Base-by-base conservation (phyloP, 2,113 vertebrate species). In the Calyptommatus sinebrachiatus region DNA sequence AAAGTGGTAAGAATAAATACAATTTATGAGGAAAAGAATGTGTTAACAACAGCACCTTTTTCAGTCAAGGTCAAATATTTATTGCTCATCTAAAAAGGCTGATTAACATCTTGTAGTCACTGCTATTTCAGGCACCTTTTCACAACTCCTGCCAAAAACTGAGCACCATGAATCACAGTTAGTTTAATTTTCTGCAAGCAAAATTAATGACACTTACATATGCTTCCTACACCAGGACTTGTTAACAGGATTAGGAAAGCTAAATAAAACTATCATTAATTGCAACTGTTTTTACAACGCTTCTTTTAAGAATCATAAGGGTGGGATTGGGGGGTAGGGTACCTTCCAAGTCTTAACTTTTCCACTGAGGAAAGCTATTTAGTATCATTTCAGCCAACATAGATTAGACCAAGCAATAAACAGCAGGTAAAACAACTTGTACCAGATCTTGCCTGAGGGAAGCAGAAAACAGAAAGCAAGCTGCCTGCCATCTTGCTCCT, bases 1-100 rank as follows among this genome's bases (percentile, higher is more conserved):
- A 31, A 81, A 76, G 21, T 77, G 80, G 65, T 74, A 50, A 80
- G 65, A 89, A 88, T 71, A 76, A 73, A 9, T 78, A 80, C 50
- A 63, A 45, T 84, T 72, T 83, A 60, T 84, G 21, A 75, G 80
- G 68, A 50, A 79, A 87, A 86, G 41, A 77, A 85, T 82, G 1
- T 24, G 68, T 48, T 9, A 1, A 2, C 53, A 84, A 53, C 48
- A 70, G 41, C 78, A 81, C 81, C 16, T 31, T 31, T 81, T 41
- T 35, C 63, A 76, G 70, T 61, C 3, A 66, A 53, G 2, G 53
- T 16, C 22, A 62, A 82, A 68, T 71, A 46, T 69, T 84, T 66
- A 68, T 35, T 60, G 60, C 9, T 4, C 28, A 22, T 78, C 82
- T 85, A 26, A 10, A 84, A 73, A 73, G 41, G 70, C 12, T 71